Percentiles rank a stretch among this genome's conserved stretches.
Conservation (phyloP, 2,888 invertebrate genomes). For the Hermaeophaga mercurialis region DNA sequence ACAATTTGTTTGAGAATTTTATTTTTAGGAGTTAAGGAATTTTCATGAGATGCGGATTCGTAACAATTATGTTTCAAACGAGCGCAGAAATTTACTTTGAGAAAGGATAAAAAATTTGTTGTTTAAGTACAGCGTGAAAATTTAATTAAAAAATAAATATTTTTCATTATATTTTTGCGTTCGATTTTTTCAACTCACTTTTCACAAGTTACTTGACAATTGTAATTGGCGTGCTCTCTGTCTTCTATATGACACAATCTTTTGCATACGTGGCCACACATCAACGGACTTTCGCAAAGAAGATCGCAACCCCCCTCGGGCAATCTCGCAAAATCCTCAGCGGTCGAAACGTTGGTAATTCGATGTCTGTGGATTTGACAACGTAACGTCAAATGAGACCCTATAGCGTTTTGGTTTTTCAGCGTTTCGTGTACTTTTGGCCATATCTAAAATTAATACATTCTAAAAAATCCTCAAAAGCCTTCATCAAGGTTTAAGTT, state of each 20-base stretch:
- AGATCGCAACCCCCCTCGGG: constrained; percentile 67
- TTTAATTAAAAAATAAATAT: too few relatives aligned
- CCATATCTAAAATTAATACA: constrained; percentile 65
- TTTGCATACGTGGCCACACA: constrained; percentile 69
- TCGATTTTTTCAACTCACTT: not conserved
- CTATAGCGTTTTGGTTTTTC: constrained; percentile 61
- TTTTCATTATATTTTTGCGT: too few relatives aligned
- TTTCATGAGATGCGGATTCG: too few relatives aligned
- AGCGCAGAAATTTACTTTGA: too few relatives aligned
- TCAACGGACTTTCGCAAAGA: constrained; percentile 57
- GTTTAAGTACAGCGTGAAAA: too few relatives aligned
- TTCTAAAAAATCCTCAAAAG: too few relatives aligned
- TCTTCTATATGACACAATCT: constrained; percentile 67
- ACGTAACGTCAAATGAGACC: constrained; percentile 58
- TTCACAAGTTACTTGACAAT: constrained; percentile 59
- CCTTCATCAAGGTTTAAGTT: too few relatives aligned
- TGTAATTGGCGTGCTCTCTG: constrained; percentile 58
- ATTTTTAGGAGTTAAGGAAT: too few relatives aligned
- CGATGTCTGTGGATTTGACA: constrained; percentile 62
- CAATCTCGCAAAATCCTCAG: constrained; percentile 59
- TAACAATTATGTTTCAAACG: too few relatives aligned
- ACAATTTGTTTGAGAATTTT: too few relatives aligned
- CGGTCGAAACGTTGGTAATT: constrained; percentile 31
- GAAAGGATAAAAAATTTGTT: not conserved
- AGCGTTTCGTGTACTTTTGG: constrained; percentile 60